Evolutionary conservation across 2,888 invertebrate species (phyloP).

Genomic region (Tortrix viridana): DNA sequence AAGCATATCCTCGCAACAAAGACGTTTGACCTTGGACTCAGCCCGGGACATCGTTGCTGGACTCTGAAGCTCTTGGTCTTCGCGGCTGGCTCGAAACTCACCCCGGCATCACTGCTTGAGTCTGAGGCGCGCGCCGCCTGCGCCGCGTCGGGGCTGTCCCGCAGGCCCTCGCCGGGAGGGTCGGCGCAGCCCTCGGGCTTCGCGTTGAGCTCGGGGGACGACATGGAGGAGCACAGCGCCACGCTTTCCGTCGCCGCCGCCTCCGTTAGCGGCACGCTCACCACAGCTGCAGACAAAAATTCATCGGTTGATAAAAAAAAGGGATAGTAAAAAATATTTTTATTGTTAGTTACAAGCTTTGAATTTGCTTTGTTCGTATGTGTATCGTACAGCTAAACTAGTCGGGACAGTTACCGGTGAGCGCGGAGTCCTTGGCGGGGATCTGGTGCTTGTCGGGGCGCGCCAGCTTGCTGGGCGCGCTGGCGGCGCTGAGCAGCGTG

Average conservation of each 20-base stretch:
- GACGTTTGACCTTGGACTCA: too few species aligned
- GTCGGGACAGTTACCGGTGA: constrained; percentile 52
- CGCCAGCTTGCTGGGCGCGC: constrained; percentile 58
- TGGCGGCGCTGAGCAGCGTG: constrained; percentile 67
- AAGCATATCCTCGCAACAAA: too few species aligned
- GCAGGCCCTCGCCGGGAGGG: constrained; percentile 40
- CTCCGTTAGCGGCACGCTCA: constrained; percentile 63
- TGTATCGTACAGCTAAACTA: too few species aligned
- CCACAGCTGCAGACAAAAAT: constrained; percentile 55
- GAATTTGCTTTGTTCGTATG: too few species aligned
- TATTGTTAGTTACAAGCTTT: constrained; percentile 3
- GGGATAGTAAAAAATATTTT: too few species aligned
- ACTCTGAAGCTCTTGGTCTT: too few species aligned
- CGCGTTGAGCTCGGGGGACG: constrained; percentile 76
- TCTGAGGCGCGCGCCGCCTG: constrained; percentile 56
- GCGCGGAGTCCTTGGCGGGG: constrained; percentile 60
- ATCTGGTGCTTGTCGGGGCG: constrained; percentile 52
- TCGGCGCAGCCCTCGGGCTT: constrained; percentile 36
- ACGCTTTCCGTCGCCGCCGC: constrained; percentile 46
- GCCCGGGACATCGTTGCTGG: too few species aligned
- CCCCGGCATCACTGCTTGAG: constrained; percentile 77
- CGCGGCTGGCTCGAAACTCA: constrained; percentile 38
- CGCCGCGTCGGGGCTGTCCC: constrained; percentile 41
- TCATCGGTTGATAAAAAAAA: too few species aligned
- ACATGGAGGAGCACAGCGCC: constrained; percentile 69